Conservation (phyloP, 2,113 vertebrate species). For the Syngnathus scovelli region DNA sequence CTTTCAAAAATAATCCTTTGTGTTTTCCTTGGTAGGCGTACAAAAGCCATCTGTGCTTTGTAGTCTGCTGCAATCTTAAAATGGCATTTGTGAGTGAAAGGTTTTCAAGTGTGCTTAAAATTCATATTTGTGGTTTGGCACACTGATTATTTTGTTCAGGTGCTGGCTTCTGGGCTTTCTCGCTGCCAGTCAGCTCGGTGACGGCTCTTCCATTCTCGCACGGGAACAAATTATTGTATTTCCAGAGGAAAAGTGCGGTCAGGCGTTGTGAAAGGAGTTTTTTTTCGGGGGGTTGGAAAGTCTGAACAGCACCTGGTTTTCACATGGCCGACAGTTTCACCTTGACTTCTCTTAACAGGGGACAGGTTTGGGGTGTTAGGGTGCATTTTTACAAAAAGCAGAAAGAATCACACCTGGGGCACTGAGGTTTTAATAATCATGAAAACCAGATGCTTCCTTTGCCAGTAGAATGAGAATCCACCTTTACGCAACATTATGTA, state of each 20-base stretch:
- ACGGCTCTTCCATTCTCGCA: slow-evolving; percentile 31
- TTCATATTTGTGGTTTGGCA: slow-evolving; percentile 25
- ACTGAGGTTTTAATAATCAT: not conserved
- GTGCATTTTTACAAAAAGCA: slow-evolving; percentile 23
- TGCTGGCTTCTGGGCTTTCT: slow-evolving; percentile 40
- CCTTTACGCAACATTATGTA: slow-evolving; percentile 12
- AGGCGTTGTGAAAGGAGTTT: slow-evolving; percentile 10
- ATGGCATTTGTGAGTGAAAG: slow-evolving; percentile 11
- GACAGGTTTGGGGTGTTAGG: slow-evolving; percentile 21
- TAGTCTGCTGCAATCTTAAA: slow-evolving; percentile 21
- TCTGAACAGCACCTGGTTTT: slow-evolving; percentile 54
- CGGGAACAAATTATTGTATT: slow-evolving; percentile 38
- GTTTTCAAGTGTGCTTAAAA: slow-evolving; percentile 6
- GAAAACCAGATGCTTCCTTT: slow-evolving; percentile 23
- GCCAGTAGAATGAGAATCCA: slow-evolving; percentile 9
- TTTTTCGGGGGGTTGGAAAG: slow-evolving; percentile 23
- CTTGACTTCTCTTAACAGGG: slow-evolving; percentile 34
- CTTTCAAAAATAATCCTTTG: slow-evolving; percentile 25
- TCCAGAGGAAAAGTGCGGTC: slow-evolving; percentile 24
- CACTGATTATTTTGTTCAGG: slow-evolving; percentile 12
- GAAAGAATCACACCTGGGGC: slow-evolving; percentile 3
- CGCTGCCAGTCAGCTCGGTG: slow-evolving; percentile 31
- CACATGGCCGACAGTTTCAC: slow-evolving; percentile 30
- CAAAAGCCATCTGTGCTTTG: slow-evolving; percentile 13
- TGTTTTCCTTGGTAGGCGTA: slow-evolving; percentile 30